A percentile compares a stretch with the other conserved stretches of the same genome.
Evolutionary conservation across 2,888 invertebrate genomes (phyloP).

Genomic region (Spilosoma lubricipeda): DNA sequence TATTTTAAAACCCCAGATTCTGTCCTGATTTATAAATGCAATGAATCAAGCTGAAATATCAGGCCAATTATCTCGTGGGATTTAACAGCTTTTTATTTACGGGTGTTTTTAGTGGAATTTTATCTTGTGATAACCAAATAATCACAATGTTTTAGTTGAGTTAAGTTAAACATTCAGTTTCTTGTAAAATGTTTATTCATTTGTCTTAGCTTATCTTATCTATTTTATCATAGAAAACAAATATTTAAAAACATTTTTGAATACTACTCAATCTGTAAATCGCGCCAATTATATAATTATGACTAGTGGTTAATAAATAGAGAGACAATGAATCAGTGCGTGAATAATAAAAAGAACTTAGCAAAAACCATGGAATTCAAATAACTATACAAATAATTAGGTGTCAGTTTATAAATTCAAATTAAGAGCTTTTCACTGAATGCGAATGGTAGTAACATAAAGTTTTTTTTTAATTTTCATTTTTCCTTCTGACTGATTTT

Average conservation of each 20-base stretch:
- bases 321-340: no score
- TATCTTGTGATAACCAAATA: conserved; percentile 26
- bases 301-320: no score
- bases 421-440: neutral
- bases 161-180: conserved; percentile 7
- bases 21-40: conserved; percentile 71
- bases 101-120: conserved; percentile 31
- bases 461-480: no score
- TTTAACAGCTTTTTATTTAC: conserved; percentile 59
- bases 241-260: no score
- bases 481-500: no score
- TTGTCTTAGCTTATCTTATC: neutral
- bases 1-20: conserved; percentile 63
- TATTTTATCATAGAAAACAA: no score
- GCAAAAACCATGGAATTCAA: neutral
- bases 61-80: conserved; percentile 75
- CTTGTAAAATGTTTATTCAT: neutral
- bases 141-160: conserved; percentile 10
- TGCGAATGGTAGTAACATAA: neutral
- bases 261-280: no score
- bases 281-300: no score
- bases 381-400: neutral
- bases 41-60: conserved; percentile 78
- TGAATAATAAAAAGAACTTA: neutral
- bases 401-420: no score